Percentiles rank a stretch among this genome's conserved stretches.
Evolutionary conservation across 2,797 vertebrate species (phyloP).

Genomic region (Eptatretus atami): DNA sequence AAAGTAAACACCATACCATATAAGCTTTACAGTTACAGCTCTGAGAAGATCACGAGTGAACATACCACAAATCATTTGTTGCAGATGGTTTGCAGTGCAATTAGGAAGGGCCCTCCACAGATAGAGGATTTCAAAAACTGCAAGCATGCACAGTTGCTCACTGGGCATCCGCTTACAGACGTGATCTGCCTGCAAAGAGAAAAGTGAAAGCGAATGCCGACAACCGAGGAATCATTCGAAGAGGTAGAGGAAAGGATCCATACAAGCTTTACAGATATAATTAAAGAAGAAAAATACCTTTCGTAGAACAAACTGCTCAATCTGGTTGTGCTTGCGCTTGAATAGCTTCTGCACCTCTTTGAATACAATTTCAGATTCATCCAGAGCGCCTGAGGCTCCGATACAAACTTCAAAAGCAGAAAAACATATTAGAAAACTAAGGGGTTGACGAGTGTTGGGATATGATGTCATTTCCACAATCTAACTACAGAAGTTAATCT

Average conservation of each 20-base stretch:
- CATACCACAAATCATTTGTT: conserved; percentile 63
- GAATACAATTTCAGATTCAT: conserved; percentile 37
- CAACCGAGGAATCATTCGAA: neutral
- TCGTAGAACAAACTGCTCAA: conserved; percentile 74
- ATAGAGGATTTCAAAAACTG: conserved; percentile 69
- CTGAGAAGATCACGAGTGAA: too few species aligned
- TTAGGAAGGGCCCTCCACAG: conserved; percentile 88
- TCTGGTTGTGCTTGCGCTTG: conserved; percentile 92
- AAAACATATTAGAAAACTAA: conserved; percentile 3
- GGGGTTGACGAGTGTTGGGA: too few species aligned
- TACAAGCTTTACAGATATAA: neutral
- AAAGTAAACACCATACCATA: too few species aligned
- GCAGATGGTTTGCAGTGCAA: conserved; percentile 54
- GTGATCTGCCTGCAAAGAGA: conserved; percentile 31
- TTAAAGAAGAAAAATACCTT: conserved; percentile 17
- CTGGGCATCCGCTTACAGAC: conserved; percentile 35
- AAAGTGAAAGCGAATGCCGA: neutral
- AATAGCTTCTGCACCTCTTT: conserved; percentile 68
- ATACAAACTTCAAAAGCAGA: conserved; percentile 35
- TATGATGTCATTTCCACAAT: too few species aligned
- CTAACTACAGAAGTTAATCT: too few species aligned
- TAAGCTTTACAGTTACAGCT: too few species aligned
- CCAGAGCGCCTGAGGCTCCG: conserved; percentile 54
- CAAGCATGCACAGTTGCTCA: conserved; percentile 51
- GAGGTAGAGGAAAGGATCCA: neutral